Evolutionary conservation across 1,140 invertebrate genomes (phyloP).

Genomic region (Eueides isabella): DNA sequence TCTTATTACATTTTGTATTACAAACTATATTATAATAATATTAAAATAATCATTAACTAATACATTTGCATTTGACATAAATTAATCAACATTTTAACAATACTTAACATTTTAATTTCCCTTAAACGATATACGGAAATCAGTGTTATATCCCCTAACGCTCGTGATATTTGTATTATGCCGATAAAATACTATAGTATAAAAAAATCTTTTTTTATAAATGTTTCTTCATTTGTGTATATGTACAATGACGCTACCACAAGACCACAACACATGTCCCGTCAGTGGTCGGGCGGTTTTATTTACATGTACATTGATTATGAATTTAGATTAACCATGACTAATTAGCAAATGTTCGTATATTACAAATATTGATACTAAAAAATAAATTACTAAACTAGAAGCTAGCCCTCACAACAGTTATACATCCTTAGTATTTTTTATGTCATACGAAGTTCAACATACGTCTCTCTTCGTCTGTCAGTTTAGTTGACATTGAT

Average conservation of each 20-base stretch:
- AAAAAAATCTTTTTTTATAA: too few relatives aligned
- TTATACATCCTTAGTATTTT: neutral
- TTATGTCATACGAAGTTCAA: neutral
- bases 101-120: too few relatives aligned
- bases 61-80: too few relatives aligned
- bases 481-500: neutral
- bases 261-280: neutral
- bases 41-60: too few relatives aligned
- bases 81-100: too few relatives aligned
- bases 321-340: slow-evolving; percentile 2
- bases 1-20: too few relatives aligned
- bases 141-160: too few relatives aligned
- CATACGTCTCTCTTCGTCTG: neutral
- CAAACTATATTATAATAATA: too few relatives aligned
- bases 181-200: too few relatives aligned
- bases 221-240: neutral
- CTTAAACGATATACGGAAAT: too few relatives aligned
- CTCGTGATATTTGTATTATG: too few relatives aligned
- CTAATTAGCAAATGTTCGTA: neutral
- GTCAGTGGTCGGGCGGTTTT: neutral
- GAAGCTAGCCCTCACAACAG: neutral
- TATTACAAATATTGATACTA: neutral
- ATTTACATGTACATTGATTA: neutral
- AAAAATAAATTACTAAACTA: neutral
- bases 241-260: neutral